phyloP scores from a whole-genome alignment of 2,797 vertebrate genomes.

The Paguma larvata region DNA sequence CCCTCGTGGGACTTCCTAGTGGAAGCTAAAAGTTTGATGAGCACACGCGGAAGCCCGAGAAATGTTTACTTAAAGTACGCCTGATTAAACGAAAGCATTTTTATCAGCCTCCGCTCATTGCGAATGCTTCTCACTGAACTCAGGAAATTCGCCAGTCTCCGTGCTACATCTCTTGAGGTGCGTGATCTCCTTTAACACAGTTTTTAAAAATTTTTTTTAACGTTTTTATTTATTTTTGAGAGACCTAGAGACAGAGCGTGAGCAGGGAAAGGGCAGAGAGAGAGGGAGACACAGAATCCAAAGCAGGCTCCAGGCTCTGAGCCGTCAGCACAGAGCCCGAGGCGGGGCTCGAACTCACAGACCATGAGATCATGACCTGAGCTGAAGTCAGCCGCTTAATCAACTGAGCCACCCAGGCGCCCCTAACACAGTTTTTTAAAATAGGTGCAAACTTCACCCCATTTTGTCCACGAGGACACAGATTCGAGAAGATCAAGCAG shows the following conservation, averaged over 20 bases:
- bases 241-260: too few relatives aligned
- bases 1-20: not conserved
- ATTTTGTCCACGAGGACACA: not conserved
- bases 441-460: not conserved
- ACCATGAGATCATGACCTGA: too few relatives aligned
- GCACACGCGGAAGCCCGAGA: not conserved
- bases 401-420: too few relatives aligned
- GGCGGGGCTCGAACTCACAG: too few relatives aligned
- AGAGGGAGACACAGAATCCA: too few relatives aligned
- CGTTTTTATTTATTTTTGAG: too few relatives aligned
- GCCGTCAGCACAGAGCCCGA: too few relatives aligned
- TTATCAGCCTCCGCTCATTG: not conserved
- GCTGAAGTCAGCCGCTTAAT: too few relatives aligned
- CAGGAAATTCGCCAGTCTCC: not conserved
- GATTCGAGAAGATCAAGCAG: not conserved
- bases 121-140: not conserved
- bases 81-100: conserved; percentile 41
- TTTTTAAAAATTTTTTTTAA: not conserved
- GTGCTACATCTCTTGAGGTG: not conserved
- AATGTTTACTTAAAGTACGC: not conserved
- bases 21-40: not conserved
- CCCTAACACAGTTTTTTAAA: not conserved
- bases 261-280: too few relatives aligned
- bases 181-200: not conserved
- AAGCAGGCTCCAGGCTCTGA: too few relatives aligned